Evolutionary conservation across 2,113 vertebrate species (phyloP).

Genomic region (Peromyscus leucopus): DNA sequence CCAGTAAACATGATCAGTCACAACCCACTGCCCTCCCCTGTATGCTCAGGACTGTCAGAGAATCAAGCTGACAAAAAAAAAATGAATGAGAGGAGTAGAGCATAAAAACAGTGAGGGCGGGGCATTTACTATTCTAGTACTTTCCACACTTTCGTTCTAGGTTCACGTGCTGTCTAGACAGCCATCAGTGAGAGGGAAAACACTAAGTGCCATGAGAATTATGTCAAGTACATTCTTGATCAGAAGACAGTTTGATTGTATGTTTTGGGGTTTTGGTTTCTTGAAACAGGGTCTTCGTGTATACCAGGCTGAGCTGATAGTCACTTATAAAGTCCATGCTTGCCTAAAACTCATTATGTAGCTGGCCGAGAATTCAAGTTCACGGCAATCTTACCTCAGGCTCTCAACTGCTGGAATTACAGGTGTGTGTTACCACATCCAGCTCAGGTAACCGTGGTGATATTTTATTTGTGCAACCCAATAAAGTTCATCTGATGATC

Average conservation of each 20-base stretch:
- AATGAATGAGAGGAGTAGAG: background rate
- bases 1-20: slow-evolving; percentile 62
- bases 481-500: too few relatives aligned
- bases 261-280: background rate
- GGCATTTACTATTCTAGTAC: background rate
- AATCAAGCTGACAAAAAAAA: slow-evolving; percentile 16
- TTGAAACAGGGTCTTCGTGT: background rate
- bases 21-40: background rate
- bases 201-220: background rate
- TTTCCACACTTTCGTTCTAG: background rate
- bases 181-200: background rate
- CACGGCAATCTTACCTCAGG: background rate
- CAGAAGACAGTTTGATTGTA: background rate
- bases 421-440: background rate
- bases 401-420: background rate
- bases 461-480: too few relatives aligned
- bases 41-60: background rate
- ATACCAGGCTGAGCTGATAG: background rate
- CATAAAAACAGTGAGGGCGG: background rate
- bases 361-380: background rate
- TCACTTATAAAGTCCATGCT: background rate
- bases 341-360: background rate
- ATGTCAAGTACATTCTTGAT: background rate
- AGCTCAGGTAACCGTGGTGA: background rate
- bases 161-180: slow-evolving; percentile 15